Base-by-base conservation (phyloP, 2,888 invertebrate species). In the Phalera bucephala region DNA sequence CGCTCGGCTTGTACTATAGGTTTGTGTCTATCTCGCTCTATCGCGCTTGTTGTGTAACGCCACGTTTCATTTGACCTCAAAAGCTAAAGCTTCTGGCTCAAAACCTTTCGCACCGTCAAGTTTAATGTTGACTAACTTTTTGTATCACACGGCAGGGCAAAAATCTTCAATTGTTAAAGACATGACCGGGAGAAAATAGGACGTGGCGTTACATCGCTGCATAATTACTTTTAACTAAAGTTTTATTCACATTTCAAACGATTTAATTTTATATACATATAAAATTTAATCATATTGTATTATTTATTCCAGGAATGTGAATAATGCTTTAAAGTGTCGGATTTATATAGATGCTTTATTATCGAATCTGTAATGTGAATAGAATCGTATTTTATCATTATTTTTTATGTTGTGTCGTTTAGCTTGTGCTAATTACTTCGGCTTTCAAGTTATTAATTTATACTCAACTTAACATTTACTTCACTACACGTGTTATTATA, bases 1-100 rank as follows among this genome's bases (percentile, higher is more conserved):
- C 70, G 42, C 72, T 70, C 69, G 68, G 68, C 70, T 74, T 80
- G 60, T 64, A 61, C 52, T 71, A 80, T 85, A 86, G 87, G 87
- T 88, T 83, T 77, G 85, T 87, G 53, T 65, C 61, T 63, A 47
- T 63, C 51, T 50, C 37, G 57, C 69, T 64, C 65, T 65, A 54
- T 67, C 58, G 64, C 68, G 46, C 62, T 45, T 43, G 34, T 29
- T 22, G 32, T 38, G 33, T 40, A 43, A 33, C 44, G 33, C 34
- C 40, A 52, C 52, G 52, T 52, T 45, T 50, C 34, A 8, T 5
- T 7, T n/a, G 2, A 22, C 7, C n/a, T n/a, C n/a, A n/a, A n/a
- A n/a, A n/a, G n/a, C n/a, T n/a, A n/a, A n/a, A n/a, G n/a, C n/a
- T n/a, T n/a, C n/a, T n/a, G n/a, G n/a, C n/a, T n/a, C n/a, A n/a